These are phyloP conservation scores for Puffinus mauretanicus DNA, from an alignment of 2,113 vertebrate genomes.

Conservation along the genomic window DNA sequence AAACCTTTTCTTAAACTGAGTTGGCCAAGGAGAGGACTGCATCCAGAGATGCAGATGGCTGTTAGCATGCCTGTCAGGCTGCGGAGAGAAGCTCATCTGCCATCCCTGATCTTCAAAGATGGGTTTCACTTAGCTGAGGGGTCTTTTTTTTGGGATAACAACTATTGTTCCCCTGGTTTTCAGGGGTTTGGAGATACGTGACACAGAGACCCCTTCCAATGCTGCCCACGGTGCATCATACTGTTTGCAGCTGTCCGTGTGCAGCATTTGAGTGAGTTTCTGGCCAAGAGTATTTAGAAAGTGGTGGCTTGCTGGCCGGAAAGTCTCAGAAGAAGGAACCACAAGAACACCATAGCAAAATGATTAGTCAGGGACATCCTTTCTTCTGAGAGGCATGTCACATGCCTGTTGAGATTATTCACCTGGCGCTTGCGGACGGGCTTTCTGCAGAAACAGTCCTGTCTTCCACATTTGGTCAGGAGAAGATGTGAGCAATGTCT, in stretches of 20 bases:
- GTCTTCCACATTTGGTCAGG: neutral
- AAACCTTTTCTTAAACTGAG: constrained; percentile 25
- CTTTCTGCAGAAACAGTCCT: neutral
- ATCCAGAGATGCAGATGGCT: constrained; percentile 16
- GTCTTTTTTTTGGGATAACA: neutral
- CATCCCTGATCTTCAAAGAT: neutral
- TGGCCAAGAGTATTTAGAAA: neutral
- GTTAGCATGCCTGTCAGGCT: neutral
- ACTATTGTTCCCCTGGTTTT: neutral
- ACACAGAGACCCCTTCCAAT: neutral
- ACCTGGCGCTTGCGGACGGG: neutral
- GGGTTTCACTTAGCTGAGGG: neutral
- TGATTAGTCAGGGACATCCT: neutral
- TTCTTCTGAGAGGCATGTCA: neutral
- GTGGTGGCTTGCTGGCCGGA: neutral
- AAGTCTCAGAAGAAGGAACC: neutral
- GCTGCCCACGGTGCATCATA: neutral
- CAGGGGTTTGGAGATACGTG: neutral
- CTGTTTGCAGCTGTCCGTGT: neutral
- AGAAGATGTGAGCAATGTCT: neutral
- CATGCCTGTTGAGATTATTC: neutral
- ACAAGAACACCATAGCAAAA: neutral
- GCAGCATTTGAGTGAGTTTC: neutral
- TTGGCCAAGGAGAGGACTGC: constrained; percentile 14
- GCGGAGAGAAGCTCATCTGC: constrained; percentile 8